Evolutionary conservation across 2,113 vertebrate species (phyloP), one percentile per base, ranked within the genome.

Genomic region (Bos javanicus): DNA sequence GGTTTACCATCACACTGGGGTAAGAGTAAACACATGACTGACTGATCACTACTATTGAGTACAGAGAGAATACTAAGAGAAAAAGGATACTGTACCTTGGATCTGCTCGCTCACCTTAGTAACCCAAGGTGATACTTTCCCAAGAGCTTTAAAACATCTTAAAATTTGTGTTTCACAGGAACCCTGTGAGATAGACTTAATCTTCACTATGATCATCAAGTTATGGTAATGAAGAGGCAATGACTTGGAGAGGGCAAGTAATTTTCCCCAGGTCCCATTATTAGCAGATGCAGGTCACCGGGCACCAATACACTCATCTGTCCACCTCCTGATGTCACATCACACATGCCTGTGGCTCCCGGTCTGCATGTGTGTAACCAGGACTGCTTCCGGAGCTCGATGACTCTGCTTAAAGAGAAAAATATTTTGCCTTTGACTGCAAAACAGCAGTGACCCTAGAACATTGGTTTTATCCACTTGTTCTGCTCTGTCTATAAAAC

Each of bases 331-430:
- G 26, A 14, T 11, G 26, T 46, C 17, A 17, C 17, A 17, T 56
- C 4, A 1, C 6, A 8, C 39, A 26, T 7, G 57, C n/a, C 62
- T 52, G 19, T 46, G 57, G 15, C 13, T 33, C 50, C 39, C 1
- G 0, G 16, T 13, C 43, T 30, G 2, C 17, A 2, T 4, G 3
- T 30, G 33, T 54, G 21, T 15, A 1, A 11, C 1, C 39, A 17
- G 2, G 13, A 25, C 26, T 19, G 16, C 3, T 14, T n/a, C 1
- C 1, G 19, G 0, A 10, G 13, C 43, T 6, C 8, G 39, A n/a
- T 12, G 14, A 6, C 23, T 67, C 48, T 7, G 10, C 54, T 57
- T 57, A 0, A 3, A 21, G 64, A 56, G 54, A 76, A 87, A 26
- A 59, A 15, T n/a, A 30, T 8, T 39, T 48, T 76, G 28, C 7